phyloP scores from a whole-genome alignment of 2,888 invertebrate species.

The Drymonia ruficornis region DNA sequence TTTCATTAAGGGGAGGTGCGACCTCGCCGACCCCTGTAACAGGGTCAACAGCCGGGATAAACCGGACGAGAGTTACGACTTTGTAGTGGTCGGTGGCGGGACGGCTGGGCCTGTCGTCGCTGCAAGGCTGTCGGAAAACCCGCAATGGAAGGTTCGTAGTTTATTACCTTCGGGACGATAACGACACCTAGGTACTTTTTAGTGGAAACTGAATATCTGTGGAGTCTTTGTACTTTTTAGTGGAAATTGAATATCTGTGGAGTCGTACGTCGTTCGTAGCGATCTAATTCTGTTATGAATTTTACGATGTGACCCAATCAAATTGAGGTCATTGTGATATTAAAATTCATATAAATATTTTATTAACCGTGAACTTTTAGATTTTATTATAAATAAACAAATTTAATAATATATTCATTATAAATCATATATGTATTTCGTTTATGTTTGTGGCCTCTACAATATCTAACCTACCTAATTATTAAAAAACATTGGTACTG shows the following conservation, averaged over 20 bases:
- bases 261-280: too few species aligned
- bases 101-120: conserved; percentile 88
- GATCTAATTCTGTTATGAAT: too few species aligned
- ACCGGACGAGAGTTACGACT: conserved; percentile 85
- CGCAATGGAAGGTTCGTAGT: conserved; percentile 83
- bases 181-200: too few species aligned
- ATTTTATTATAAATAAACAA: neutral
- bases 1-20: conserved; percentile 85
- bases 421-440: too few species aligned
- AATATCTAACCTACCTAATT: too few species aligned
- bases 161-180: neutral
- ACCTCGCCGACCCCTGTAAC: conserved; percentile 85
- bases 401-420: neutral
- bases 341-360: conserved; percentile 12
- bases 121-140: conserved; percentile 86
- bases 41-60: conserved; percentile 74
- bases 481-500: too few species aligned
- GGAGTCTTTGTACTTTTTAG: too few species aligned
- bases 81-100: conserved; percentile 88
- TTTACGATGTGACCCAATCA: neutral
- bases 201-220: too few species aligned
- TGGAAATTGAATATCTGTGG: too few species aligned
- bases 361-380: conserved; percentile 6
- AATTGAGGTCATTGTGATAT: neutral
- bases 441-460: too few species aligned